Evolutionary conservation across 2,113 vertebrate species (phyloP).

Genomic region (Salvelinus fontinalis): DNA sequence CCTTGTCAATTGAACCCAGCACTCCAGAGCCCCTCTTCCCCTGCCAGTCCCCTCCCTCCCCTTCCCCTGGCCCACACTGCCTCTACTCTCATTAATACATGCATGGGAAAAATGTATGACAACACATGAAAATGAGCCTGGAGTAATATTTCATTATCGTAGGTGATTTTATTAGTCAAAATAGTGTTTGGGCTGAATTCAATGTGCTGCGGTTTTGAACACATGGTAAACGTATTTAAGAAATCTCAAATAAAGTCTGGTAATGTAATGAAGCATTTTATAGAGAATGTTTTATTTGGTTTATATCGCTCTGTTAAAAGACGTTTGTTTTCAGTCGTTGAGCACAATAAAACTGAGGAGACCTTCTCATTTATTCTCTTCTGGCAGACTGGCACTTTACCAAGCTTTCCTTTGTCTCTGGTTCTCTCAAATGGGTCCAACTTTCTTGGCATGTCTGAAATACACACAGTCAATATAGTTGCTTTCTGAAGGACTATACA

Average conservation of each 20-base stretch:
- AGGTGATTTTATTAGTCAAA: conserved; percentile 29
- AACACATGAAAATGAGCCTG: conserved; percentile 49
- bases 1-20: conserved; percentile 33
- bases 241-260: background rate
- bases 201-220: background rate
- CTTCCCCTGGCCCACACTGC: background rate
- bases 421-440: conserved; percentile 11
- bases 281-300: background rate
- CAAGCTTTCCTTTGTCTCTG: conserved; percentile 4
- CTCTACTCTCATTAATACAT: conserved; percentile 45
- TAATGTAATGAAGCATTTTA: background rate
- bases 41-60: background rate
- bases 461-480: background rate
- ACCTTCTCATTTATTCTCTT: background rate
- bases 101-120: conserved; percentile 50
- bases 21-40: background rate
- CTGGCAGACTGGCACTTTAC: no score
- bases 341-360: background rate
- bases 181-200: conserved; percentile 4
- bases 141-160: conserved; percentile 55
- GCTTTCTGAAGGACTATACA: background rate
- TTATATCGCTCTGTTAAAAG: background rate
- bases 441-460: conserved; percentile 9
- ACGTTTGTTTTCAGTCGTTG: background rate
- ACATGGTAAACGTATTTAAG: background rate